Base-by-base conservation (phyloP, 2,113 vertebrate species). In the Lepus europaeus region DNA sequence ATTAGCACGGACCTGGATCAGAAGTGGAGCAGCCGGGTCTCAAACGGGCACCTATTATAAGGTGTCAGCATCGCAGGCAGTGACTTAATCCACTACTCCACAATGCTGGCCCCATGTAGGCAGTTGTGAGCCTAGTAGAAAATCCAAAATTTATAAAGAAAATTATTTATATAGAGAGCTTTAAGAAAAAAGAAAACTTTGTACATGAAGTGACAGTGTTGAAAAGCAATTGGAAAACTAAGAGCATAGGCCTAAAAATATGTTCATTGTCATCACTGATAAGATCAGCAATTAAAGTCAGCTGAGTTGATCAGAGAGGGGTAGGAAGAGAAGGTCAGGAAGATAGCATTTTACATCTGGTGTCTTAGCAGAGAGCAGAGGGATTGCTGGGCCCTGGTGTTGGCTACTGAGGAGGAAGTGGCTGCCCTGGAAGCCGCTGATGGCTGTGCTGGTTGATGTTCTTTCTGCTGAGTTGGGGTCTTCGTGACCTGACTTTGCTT, bases 101-200 rank as follows among this genome's bases (percentile, higher is more conserved):
- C 45, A 45, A 45, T 45, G 45, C 45, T 45, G 45, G 45, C 45
- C 45, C 45, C 45, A 8, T 6, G 45, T 7, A 45, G 45, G 22
- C 45, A 31, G 5, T 92, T 85, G 25, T 4, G 64, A 70, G 59
- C 56, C 20, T 80, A 87, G 27, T 88, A 66, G 33, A 51, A 70
- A 85, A 70, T 70, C 29, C 31, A 70, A 9, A 93, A 90, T 93
- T 88, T 31, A 31, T 93, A 61, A 86, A 93, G 51, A 51, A 93
- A 82, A 92, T 61, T 20, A 64, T 82, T 90, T 29, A 29, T 16
- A 80, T 12, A 36, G 83, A 76, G 95, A 93, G 22, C 72, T 89
- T 1, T 53, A 87, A 81, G n/a, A 80, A 93, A 59, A 82, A 89
- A 68, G 39, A 68, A 89, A 87, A 82, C 13, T 66, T 82, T 49